Evolutionary conservation across 2,113 vertebrate species (phyloP).

Genomic region (Morone chrysops): DNA sequence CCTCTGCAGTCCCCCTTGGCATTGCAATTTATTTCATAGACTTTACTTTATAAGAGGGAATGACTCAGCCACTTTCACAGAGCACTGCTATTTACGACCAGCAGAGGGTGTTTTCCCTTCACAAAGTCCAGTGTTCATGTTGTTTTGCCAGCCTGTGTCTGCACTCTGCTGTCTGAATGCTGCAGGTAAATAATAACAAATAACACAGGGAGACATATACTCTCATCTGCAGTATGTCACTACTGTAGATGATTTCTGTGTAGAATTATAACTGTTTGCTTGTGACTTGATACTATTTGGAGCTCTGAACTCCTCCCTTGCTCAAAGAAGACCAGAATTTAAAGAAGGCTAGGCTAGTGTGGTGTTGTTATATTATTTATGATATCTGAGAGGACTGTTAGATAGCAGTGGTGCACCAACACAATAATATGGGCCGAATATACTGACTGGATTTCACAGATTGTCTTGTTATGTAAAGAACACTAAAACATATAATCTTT

Average conservation of each 20-base stretch:
- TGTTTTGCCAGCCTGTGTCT: conserved; percentile 21
- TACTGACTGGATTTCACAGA: neutral
- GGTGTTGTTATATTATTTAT: conserved; percentile 63
- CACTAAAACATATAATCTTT: neutral
- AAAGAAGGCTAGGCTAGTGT: neutral
- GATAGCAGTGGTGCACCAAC: neutral
- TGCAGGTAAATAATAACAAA: conserved; percentile 19
- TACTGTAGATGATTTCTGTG: neutral
- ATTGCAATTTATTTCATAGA: conserved; percentile 16
- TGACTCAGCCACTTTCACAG: conserved; percentile 78
- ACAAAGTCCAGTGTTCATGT: neutral
- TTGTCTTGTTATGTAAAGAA: neutral
- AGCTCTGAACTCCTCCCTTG: neutral
- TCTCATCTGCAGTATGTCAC: neutral
- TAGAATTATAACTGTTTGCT: neutral
- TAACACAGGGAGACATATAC: neutral
- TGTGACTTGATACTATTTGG: neutral
- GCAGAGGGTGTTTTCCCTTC: conserved; percentile 62
- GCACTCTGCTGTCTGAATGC: conserved; percentile 58
- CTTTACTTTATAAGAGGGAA: conserved; percentile 45
- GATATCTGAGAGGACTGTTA: conserved; percentile 23
- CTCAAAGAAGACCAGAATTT: conserved; percentile 11
- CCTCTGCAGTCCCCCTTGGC: neutral
- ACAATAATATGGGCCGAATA: neutral
- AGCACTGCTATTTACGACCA: conserved; percentile 58